phyloP scores from a whole-genome alignment of 2,888 invertebrate genomes.

The Octonoba sinensis region DNA sequence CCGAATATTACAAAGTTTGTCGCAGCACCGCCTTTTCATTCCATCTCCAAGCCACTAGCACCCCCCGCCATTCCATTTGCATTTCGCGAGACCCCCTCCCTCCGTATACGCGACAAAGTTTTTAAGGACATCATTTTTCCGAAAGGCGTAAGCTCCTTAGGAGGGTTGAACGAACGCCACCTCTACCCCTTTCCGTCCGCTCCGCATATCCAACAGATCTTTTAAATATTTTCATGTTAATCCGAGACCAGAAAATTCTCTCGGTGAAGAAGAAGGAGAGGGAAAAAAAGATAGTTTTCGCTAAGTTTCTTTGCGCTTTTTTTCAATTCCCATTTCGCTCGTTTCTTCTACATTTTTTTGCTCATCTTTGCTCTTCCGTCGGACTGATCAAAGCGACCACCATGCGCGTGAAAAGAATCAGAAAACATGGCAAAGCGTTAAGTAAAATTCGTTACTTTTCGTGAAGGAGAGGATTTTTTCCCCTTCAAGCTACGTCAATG shows the following conservation, averaged over 20 bases:
- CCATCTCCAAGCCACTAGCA: neutral
- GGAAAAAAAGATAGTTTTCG: too few relatives aligned
- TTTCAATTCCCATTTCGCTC: neutral
- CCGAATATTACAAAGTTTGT: constrained; percentile 31
- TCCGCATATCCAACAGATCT: constrained; percentile 14
- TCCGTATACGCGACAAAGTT: constrained; percentile 41
- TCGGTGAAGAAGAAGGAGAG: too few relatives aligned
- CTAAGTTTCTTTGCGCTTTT: neutral
- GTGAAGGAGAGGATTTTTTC: too few relatives aligned
- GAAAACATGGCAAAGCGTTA: too few relatives aligned
- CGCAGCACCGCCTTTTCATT: constrained; percentile 32
- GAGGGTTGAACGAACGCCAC: neutral
- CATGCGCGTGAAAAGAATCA: too few relatives aligned
- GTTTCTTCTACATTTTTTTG: neutral
- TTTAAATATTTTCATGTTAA: constrained; percentile 53
- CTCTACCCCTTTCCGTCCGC: too few relatives aligned
- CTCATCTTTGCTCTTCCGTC: neutral
- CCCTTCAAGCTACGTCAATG: too few relatives aligned
- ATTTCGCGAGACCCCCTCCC: constrained; percentile 20
- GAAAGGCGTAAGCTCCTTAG: constrained; percentile 27
- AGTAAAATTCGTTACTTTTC: too few relatives aligned
- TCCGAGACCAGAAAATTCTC: constrained; percentile 27
- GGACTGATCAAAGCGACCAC: constrained; percentile 34
- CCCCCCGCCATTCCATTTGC: constrained; percentile 28
- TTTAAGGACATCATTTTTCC: constrained; percentile 43